These are phyloP conservation scores for Amblyopsis rosae DNA, from an alignment of 2,113 vertebrate species.

Conservation along the genomic window DNA sequence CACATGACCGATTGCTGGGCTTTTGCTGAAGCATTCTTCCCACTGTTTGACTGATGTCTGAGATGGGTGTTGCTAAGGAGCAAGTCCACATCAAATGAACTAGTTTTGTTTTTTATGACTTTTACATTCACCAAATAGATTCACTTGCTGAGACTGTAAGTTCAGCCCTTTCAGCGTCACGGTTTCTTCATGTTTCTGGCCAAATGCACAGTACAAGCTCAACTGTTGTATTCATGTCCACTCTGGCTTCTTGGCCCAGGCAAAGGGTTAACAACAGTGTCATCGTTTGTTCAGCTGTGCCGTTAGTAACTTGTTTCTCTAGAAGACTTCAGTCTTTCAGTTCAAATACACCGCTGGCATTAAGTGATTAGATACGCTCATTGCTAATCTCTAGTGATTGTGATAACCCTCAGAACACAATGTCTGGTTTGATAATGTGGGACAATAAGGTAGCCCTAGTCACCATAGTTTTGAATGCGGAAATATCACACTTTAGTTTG, in stretches of 20 bases:
- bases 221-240: neutral
- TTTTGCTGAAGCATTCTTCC: no score
- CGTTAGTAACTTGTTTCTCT: neutral
- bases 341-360: neutral
- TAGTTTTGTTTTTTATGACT: no score
- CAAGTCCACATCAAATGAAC: no score
- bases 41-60: no score
- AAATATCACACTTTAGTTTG: no score
- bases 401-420: neutral
- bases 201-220: neutral
- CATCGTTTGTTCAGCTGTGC: conserved; percentile 16
- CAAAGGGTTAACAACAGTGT: conserved; percentile 7
- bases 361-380: neutral
- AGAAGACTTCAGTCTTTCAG: neutral
- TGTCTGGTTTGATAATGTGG: no score
- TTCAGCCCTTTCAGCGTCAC: neutral
- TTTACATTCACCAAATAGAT: no score
- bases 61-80: no score
- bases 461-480: no score
- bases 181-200: neutral
- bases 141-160: neutral
- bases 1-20: no score
- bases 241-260: neutral
- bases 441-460: no score
- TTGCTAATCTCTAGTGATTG: neutral